Conservation (phyloP, 2,113 vertebrate genomes). For the Psilopsiagon aurifrons region DNA sequence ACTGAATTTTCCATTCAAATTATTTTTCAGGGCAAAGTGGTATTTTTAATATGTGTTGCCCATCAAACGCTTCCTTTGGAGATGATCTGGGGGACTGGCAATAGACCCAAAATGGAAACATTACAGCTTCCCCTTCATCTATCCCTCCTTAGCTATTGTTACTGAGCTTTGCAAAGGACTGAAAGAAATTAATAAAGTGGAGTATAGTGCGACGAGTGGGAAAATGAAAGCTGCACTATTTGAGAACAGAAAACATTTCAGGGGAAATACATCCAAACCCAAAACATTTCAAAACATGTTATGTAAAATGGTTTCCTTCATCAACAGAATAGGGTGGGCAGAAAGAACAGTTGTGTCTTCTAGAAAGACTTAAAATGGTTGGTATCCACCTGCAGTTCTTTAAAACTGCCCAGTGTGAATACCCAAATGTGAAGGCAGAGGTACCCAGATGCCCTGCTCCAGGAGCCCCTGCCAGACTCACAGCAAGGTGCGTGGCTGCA, state of each 20-base stretch:
- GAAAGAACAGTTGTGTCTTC: neutral
- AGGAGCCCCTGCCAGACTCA: neutral
- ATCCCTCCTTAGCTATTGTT: neutral
- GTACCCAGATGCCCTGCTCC: neutral
- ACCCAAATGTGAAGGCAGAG: rapidly evolving
- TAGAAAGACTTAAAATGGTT: neutral
- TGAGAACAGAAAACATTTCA: neutral
- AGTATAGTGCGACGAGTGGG: neutral
- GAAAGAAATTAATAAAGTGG: neutral
- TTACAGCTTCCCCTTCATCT: neutral
- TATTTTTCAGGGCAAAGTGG: neutral
- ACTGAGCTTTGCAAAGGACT: neutral
- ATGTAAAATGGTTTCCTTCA: neutral
- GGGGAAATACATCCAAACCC: neutral
- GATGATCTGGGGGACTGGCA: neutral
- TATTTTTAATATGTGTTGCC: neutral
- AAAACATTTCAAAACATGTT: neutral
- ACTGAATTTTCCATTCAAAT: neutral
- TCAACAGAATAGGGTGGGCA: neutral
- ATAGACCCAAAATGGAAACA: neutral
- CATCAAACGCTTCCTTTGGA: neutral
- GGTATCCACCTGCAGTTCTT: rapidly evolving
- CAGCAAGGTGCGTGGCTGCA: rapidly evolving
- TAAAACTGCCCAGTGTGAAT: neutral
- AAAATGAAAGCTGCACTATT: neutral